phyloP scores from a whole-genome alignment of 2,888 invertebrate species.

The Macropis europaea region DNA sequence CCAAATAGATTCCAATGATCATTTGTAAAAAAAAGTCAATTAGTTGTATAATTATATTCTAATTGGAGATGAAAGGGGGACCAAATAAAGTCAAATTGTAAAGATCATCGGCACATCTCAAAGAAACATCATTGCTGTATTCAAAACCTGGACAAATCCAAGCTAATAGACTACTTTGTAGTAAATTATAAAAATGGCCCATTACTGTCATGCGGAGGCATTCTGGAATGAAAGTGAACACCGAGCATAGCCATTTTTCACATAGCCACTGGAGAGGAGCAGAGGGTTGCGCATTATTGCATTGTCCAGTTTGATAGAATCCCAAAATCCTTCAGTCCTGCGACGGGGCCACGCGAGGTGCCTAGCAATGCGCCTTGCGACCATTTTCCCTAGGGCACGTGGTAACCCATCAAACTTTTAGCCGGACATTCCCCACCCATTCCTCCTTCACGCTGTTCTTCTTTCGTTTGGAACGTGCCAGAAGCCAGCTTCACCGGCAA shows the following conservation, averaged over 20 bases:
- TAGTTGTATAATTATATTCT: too few species aligned
- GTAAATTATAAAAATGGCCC: too few species aligned
- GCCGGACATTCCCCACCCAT: slow-evolving; percentile 73
- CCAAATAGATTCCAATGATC: too few species aligned
- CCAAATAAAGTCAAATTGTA: too few species aligned
- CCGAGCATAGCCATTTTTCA: slow-evolving; percentile 70
- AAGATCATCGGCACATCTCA: too few species aligned
- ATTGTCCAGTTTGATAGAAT: slow-evolving; percentile 80
- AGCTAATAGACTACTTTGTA: too few species aligned
- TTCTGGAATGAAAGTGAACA: slow-evolving; percentile 20
- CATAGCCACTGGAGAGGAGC: slow-evolving; percentile 49
- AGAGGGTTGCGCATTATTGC: slow-evolving; percentile 74
- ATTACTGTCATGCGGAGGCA: too few species aligned
- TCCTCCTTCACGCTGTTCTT: slow-evolving; percentile 55
- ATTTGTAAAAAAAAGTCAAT: too few species aligned
- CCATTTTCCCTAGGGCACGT: slow-evolving; percentile 72
- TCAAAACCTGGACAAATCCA: too few species aligned
- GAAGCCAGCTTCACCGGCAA: slow-evolving; percentile 52
- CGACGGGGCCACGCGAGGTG: slow-evolving; percentile 68
- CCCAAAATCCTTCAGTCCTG: slow-evolving; percentile 78
- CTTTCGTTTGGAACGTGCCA: slow-evolving; percentile 62
- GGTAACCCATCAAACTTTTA: slow-evolving; percentile 80
- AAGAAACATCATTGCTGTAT: too few species aligned
- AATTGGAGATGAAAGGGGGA: too few species aligned
- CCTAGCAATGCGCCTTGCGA: slow-evolving; percentile 75